Evolutionary conservation across 92 coral and sea anemone species (phyloP).

Genomic region (Pocillopora meandrina): DNA sequence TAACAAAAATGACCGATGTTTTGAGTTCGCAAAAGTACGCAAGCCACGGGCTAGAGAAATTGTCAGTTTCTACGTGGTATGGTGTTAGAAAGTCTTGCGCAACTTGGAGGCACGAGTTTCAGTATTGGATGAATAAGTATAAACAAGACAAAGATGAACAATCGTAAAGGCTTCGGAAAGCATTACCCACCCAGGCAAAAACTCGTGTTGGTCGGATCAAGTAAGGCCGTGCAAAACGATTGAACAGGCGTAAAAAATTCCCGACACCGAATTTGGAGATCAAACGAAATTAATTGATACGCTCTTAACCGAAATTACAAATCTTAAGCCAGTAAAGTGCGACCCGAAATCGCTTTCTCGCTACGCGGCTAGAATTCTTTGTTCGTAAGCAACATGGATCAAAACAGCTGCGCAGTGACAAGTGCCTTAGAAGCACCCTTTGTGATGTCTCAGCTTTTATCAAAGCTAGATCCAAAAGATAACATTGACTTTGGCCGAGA

Average conservation of each 20-base stretch:
- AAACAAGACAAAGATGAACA: too few species aligned
- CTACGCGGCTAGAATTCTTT: constrained; percentile 31
- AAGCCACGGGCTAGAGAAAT: constrained; percentile 43
- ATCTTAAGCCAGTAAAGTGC: constrained; percentile 46
- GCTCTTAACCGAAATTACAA: constrained; percentile 53
- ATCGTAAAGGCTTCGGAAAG: not conserved
- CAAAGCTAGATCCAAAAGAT: constrained; percentile 62
- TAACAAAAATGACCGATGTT: constrained; percentile 37
- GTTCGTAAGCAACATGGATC: constrained; percentile 68
- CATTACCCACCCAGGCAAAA: constrained; percentile 28
- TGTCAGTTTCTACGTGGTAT: too few species aligned
- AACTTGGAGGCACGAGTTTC: too few species aligned
- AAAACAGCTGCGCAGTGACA: constrained; percentile 70
- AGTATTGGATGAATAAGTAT: too few species aligned
- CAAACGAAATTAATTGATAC: constrained; percentile 69
- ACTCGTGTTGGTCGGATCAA: constrained; percentile 62
- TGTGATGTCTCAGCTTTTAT: constrained; percentile 67
- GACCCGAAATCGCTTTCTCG: constrained; percentile 54
- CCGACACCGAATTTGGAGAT: constrained; percentile 49
- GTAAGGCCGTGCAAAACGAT: constrained; percentile 25
- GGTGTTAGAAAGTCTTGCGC: too few species aligned
- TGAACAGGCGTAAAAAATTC: constrained; percentile 32
- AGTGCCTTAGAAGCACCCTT: constrained; percentile 64
- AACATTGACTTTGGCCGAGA: constrained; percentile 66
- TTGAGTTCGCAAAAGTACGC: constrained; percentile 26